These are phyloP conservation scores for Pionites leucogaster DNA, from an alignment of 2,113 vertebrate genomes.

Conservation along the genomic window DNA sequence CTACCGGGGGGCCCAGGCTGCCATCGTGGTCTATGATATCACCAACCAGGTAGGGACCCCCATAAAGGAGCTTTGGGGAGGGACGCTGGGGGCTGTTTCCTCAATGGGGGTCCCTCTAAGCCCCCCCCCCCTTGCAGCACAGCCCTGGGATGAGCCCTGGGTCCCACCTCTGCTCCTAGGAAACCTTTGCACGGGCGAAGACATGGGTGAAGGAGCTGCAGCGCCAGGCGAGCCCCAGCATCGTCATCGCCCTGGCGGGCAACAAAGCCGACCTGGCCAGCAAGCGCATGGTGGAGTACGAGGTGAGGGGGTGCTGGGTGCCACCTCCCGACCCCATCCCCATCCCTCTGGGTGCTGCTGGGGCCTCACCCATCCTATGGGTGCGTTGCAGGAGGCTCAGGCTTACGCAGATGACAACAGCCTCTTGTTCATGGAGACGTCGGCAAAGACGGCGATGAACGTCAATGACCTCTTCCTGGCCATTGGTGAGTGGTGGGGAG, in stretches of 20 bases:
- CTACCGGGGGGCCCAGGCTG: slow-evolving; percentile 80
- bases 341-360: rapidly evolving
- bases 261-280: slow-evolving; percentile 83
- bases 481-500: slow-evolving; percentile 69
- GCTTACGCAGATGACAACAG: slow-evolving; percentile 85
- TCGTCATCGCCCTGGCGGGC: slow-evolving; percentile 79
- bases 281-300: slow-evolving; percentile 82
- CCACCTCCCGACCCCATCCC: rapidly evolving
- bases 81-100: not conserved
- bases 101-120: not conserved
- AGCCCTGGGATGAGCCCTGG: not conserved
- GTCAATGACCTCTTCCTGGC: slow-evolving; percentile 84
- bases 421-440: slow-evolving; percentile 85
- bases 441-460: slow-evolving; percentile 85
- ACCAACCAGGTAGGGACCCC: slow-evolving; percentile 77
- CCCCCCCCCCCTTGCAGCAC: not conserved
- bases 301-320: slow-evolving; percentile 45
- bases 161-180: slow-evolving; percentile 55
- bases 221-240: slow-evolving; percentile 81
- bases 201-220: slow-evolving; percentile 85
- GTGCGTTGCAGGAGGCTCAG: slow-evolving; percentile 75
- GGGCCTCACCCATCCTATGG: not conserved
- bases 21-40: slow-evolving; percentile 84
- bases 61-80: not conserved
- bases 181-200: slow-evolving; percentile 80